phyloP scores from a whole-genome alignment of 2,888 invertebrate genomes.

The Ochropacha duplaris region DNA sequence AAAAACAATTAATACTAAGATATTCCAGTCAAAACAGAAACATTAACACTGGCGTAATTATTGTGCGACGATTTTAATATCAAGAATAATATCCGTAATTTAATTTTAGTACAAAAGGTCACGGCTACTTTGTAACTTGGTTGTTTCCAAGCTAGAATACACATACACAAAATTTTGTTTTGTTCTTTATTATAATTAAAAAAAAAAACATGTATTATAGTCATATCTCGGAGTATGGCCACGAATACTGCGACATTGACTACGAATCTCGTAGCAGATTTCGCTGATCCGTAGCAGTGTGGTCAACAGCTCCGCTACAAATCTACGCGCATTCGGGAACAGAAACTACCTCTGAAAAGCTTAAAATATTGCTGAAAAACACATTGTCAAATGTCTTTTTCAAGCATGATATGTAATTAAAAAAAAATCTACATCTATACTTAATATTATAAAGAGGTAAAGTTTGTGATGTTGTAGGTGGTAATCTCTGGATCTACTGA shows the following conservation, averaged over 20 bases:
- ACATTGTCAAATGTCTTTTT: too few species aligned
- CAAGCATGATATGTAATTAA: too few species aligned
- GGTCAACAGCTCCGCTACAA: neutral
- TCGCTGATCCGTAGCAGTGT: neutral
- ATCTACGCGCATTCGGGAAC: neutral
- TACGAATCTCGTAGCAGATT: constrained; percentile 3
- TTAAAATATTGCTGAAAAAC: too few species aligned
- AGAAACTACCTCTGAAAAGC: neutral
- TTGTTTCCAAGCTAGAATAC: constrained; percentile 17
- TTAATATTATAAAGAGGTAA: too few species aligned
- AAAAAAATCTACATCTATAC: too few species aligned
- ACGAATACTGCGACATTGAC: constrained; percentile 10
- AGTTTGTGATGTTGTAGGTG: too few species aligned
- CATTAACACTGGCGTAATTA: constrained; percentile 15
- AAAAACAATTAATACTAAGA: constrained; percentile 42
- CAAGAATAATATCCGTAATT: constrained; percentile 19
- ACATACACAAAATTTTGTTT: too few species aligned
- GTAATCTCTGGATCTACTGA: too few species aligned
- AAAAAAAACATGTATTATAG: too few species aligned
- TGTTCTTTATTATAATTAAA: too few species aligned
- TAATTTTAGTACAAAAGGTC: constrained; percentile 22
- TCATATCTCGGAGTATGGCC: constrained; percentile 18
- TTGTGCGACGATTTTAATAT: constrained; percentile 7
- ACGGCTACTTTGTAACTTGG: constrained; percentile 17
- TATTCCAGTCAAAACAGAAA: constrained; percentile 44